These are phyloP conservation scores for Anhinga rufa DNA, from an alignment of 2,113 vertebrate species.

Conservation along the genomic window DNA sequence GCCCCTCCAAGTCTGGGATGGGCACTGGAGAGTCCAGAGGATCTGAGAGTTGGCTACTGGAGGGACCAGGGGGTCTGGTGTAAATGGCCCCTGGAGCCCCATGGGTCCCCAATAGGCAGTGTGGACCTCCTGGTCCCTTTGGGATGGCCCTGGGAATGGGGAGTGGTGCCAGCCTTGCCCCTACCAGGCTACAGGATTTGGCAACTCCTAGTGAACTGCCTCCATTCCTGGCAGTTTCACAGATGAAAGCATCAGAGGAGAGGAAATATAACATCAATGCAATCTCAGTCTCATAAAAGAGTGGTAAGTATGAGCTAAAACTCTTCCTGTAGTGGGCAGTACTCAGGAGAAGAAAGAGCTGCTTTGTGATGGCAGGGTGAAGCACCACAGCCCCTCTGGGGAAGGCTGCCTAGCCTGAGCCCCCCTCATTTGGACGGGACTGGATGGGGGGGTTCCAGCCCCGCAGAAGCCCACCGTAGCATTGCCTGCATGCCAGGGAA, in stretches of 20 bases:
- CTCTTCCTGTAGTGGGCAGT: background rate
- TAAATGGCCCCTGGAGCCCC: background rate
- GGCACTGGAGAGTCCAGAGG: background rate
- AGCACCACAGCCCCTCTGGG: background rate
- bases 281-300: background rate
- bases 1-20: background rate
- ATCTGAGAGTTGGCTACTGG: background rate
- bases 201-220: background rate
- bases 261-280: background rate
- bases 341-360: background rate
- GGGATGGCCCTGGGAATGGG: background rate
- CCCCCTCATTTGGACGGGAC: background rate
- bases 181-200: background rate
- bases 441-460: rapidly evolving
- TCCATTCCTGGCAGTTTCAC: background rate
- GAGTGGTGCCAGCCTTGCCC: background rate
- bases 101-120: background rate
- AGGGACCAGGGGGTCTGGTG: background rate
- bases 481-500: rapidly evolving
- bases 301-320: background rate
- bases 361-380: background rate
- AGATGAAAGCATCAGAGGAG: background rate
- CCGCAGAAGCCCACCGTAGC: rapidly evolving
- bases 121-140: background rate
- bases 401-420: background rate